Conservation (phyloP, 1,140 invertebrate species). For the Frieseomelitta varia region DNA sequence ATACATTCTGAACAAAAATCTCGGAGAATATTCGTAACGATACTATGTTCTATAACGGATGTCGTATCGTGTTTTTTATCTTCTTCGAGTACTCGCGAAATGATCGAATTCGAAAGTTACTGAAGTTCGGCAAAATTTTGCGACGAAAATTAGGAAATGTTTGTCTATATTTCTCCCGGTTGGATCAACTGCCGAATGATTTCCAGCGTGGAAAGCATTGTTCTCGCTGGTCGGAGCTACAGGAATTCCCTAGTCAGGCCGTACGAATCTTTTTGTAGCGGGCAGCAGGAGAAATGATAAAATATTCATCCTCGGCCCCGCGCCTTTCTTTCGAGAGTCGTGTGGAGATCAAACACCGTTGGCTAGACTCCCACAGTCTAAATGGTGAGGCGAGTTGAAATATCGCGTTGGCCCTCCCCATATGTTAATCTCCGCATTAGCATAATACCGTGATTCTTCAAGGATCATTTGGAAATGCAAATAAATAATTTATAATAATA, state of each 20-base stretch:
- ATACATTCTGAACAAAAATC: too few species aligned
- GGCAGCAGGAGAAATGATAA: conserved; percentile 64
- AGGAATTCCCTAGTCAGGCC: conserved; percentile 50
- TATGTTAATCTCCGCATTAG: conserved; percentile 82
- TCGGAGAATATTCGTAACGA: neutral
- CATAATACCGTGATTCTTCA: conserved; percentile 83
- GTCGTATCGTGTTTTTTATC: neutral
- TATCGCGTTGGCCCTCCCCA: conserved; percentile 78
- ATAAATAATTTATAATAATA: conserved; percentile 83
- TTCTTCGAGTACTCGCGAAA: neutral
- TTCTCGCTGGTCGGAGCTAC: conserved; percentile 38
- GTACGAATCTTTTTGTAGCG: conserved; percentile 53
- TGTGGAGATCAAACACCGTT: conserved; percentile 66
- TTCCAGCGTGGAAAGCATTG: conserved; percentile 53
- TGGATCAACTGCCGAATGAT: conserved; percentile 44
- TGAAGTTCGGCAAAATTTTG: neutral
- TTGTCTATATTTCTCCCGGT: neutral
- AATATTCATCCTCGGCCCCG: conserved; percentile 62
- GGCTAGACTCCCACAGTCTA: conserved; percentile 68
- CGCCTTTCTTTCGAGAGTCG: conserved; percentile 69
- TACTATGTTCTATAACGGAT: neutral
- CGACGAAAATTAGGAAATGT: neutral
- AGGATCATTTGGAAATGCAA: conserved; percentile 82
- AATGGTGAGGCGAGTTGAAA: conserved; percentile 77
- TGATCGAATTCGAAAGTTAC: neutral